Conservation (phyloP, 2,888 invertebrate genomes). For the Ganaspis brasiliensis region DNA sequence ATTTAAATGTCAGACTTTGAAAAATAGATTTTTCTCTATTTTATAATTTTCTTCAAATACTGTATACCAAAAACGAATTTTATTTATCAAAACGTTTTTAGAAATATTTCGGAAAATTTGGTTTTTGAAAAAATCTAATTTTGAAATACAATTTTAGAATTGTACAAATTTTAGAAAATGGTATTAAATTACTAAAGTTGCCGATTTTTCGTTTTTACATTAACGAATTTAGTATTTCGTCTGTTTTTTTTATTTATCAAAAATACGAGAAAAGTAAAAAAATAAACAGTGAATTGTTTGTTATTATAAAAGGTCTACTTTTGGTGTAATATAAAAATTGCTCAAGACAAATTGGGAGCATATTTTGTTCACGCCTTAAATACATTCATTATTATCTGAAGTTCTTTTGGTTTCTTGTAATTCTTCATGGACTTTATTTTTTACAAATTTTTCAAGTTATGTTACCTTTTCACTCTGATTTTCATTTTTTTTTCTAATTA, state of each 20-base stretch:
- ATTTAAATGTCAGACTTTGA: constrained; percentile 14
- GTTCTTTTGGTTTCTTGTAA: neutral
- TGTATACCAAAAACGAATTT: neutral
- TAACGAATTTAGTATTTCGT: neutral
- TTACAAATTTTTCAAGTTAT: no score
- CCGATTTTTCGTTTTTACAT: no score
- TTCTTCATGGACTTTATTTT: neutral
- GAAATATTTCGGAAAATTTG: neutral
- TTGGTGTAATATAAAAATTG: constrained; percentile 23
- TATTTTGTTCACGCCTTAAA: no score
- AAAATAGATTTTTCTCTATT: neutral
- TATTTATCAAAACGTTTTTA: neutral
- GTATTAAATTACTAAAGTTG: no score
- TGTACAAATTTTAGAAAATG: no score
- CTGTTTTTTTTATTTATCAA: neutral
- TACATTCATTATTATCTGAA: neutral
- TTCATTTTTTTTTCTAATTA: no score
- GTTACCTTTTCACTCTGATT: no score
- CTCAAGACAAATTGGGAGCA: constrained; percentile 1
- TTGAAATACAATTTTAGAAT: no score
- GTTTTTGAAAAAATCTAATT: neutral
- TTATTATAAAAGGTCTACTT: constrained; percentile 1
- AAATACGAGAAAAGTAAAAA: neutral
- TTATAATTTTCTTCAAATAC: constrained; percentile 1
- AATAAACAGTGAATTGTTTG: neutral